Base-by-base conservation (phyloP, 1,140 invertebrate species). In the Bombus turneri region DNA sequence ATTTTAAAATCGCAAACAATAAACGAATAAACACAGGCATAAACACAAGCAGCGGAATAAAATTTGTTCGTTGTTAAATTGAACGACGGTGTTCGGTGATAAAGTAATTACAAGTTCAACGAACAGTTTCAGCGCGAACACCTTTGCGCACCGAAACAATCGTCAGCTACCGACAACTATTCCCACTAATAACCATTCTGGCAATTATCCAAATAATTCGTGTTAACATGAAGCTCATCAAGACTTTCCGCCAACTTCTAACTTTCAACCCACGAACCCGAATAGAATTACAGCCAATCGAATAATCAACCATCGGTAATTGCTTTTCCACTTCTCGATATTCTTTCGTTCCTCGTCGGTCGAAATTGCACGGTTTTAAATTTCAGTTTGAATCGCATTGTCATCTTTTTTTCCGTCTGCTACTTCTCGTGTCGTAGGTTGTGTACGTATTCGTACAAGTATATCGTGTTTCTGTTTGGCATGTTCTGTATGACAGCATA, bases 161-260 rank as follows among this genome's bases (percentile, higher is more conserved):
- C 37, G 71, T 39, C 71, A 31, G 39, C 25, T 22, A 31, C 53
- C 59, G 69, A 37, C 39, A 57, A 73, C 79, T 37, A 41, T 83
- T 59, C 37, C 34, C 62, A 31, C 74, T 69, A 69, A 78, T 78
- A 83, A 77, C 81, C 59, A 69, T 83, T 77, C 74, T 83, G 81
- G 81, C 81, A 77, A 77, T 77, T 83, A 83, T 76, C 81, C 81
- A 83, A 83, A 69, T 83, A 77, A 83, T 78, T 78, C 81, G 59
- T 77, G 74, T 83, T 83, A 83, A 83, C 81, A 22, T 25, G 81
- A 64, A 83, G 28, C 81, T 77, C 81, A 69, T 77, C 81, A 68
- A 77, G 74, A 83, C 81, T 78, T 76, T 68, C 74, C 62, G 4
- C 59, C 10, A 78, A 83, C 73, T 57, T 77, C 59, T 22, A 76